Percentiles rank a stretch among this genome's conserved stretches.
phyloP scores from a whole-genome alignment of 2,797 vertebrate species.

The Rhynchonycteris naso region DNA sequence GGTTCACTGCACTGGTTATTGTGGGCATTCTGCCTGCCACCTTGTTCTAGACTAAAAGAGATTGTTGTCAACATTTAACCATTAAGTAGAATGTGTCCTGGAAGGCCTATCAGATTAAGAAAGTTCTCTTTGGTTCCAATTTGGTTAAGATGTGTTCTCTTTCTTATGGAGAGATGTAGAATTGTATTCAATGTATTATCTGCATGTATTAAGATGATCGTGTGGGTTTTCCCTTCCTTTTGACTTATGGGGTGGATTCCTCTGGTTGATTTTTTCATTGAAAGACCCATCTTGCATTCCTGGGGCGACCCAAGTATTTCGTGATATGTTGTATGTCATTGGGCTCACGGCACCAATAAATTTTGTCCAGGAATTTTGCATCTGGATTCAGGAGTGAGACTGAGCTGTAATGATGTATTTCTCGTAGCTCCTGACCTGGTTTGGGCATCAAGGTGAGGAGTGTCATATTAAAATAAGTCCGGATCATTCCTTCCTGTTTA shows the following conservation, averaged over 20 bases:
- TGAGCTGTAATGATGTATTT: neutral
- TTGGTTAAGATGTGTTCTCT: neutral
- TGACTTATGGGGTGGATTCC: neutral
- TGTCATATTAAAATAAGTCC: neutral
- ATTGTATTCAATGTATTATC: neutral
- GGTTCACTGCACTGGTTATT: rapidly evolving
- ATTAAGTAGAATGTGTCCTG: neutral
- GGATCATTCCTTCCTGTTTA: neutral
- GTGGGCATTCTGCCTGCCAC: rapidly evolving
- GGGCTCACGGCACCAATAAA: neutral
- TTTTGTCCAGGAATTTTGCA: neutral
- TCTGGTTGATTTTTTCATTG: neutral
- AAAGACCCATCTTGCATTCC: neutral
- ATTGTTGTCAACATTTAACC: neutral
- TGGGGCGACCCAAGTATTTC: neutral
- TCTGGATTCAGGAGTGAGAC: neutral
- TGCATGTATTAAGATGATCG: neutral
- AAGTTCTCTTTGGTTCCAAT: neutral
- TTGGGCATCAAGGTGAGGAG: neutral
- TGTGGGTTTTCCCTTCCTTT: neutral
- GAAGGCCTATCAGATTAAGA: neutral
- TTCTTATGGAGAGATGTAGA: neutral
- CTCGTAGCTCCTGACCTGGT: neutral
- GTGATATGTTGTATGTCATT: neutral
- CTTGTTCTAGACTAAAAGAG: neutral